Evolutionary conservation across 1,140 invertebrate genomes (phyloP).

Genomic region (Nephila pilipes): DNA sequence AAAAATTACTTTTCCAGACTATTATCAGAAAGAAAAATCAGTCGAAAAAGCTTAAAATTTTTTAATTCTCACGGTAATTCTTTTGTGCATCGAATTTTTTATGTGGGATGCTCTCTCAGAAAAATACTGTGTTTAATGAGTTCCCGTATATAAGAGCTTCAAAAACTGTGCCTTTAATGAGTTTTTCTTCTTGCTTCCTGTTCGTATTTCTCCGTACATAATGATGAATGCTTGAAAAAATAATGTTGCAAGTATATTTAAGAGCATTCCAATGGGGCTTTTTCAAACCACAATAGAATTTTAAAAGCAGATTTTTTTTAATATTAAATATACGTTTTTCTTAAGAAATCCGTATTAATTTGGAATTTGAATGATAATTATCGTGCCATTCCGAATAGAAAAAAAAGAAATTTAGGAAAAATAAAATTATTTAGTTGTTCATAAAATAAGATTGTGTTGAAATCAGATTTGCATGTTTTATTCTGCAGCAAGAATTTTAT

Average conservation of each 20-base stretch:
- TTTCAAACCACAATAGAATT: neutral
- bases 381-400: neutral
- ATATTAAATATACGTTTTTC: neutral
- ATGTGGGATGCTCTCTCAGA: neutral
- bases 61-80: neutral
- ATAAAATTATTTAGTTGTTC: too few relatives aligned
- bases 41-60: neutral
- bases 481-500: too few relatives aligned
- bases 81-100: constrained; percentile 7
- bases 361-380: neutral
- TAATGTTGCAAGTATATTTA: neutral
- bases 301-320: neutral
- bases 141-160: neutral
- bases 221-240: constrained; percentile 32
- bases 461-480: too few relatives aligned
- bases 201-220: neutral
- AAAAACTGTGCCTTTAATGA: constrained; percentile 48
- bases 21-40: neutral
- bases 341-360: neutral
- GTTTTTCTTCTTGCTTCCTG: constrained; percentile 36
- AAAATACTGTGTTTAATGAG: constrained; percentile 46
- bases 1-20: neutral
- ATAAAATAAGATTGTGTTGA: too few relatives aligned
- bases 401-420: too few relatives aligned
- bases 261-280: neutral